Base-by-base conservation (phyloP, 2,888 invertebrate species). In the Bellardia bayeri region DNA sequence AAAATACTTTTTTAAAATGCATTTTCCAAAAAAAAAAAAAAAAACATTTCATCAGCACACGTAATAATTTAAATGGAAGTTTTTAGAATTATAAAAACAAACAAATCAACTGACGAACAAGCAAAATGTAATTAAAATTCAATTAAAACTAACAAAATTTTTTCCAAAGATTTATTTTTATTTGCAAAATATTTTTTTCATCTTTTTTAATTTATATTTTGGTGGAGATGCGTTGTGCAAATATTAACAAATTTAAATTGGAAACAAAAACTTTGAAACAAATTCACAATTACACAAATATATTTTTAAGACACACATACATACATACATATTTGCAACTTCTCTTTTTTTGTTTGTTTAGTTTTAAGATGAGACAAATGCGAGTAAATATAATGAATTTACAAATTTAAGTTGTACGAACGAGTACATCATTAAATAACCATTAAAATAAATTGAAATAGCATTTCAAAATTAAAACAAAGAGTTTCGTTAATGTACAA, bases 341-440 rank as follows among this genome's bases (percentile, higher is more conserved):
- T 74, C 37, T 58, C 16, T 23, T 42, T 49, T 69, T 30, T 45
- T 66, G 16, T 42, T 13, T 16, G 11, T 72, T 58, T 72, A 16
- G 14, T 40, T 74, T 58, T 30, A 72, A 72, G 40, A 42, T 61
- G 74, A 45, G 45, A 61, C 74, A 75, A 49, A 23, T 23, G 1
- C 23, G 23, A 23, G 63, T 61, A 49, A 63, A 63, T 37, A 45
- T 63, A 42, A 74, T 40, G n/a, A 45, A 74, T 45, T 45, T 9
- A 13, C 30, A 69, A 69, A 54, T 58, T 11, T 58, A 11, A 72
- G 40, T 23, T 56, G 2, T 30, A 74, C 16, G n/a, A 56, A 74
- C 16, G n/a, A 56, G 37, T 61, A 33, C 68, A 82, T 64, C 82
- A 82, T 82, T 82, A 82, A 82, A 75, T 66, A 68, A 68, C 49